Evolutionary conservation across 2,888 invertebrate species (phyloP), one percentile per base, ranked within the genome.

Genomic region (Furcula furcula): DNA sequence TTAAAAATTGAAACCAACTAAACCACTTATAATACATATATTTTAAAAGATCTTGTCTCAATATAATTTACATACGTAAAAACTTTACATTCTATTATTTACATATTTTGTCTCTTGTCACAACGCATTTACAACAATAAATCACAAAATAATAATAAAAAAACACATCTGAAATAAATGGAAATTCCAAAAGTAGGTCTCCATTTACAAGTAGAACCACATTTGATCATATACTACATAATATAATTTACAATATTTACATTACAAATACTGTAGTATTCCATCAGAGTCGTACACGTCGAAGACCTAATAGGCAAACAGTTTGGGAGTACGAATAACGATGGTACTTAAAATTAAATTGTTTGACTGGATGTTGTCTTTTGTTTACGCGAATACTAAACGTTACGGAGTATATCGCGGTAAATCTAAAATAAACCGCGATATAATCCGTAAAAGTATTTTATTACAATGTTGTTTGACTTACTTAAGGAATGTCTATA

Each of bases 11-110:
- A 55, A 66, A 59, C 51, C 62, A 55, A 47, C 11, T 44, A 35
- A 29, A 19, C 37, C 31, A 45, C 66, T 70, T 76, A 78, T 67
- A 65, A 65, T 77, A 68, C 72, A 75, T 82, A 80, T 83, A 78
- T 67, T 80, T n/a, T 82, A 73, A 74, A 81, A 81, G 79, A 83
- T 83, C 79, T 80, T 70, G 71, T 77, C 71, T 77, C 76, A 80
- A 76, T 79, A 80, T 73, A 65, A 74, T 79, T 75, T 77, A 75
- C 65, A 73, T 69, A 48, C 51, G 70, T 77, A 76, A 71, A 81
- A 76, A 71, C 70, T 59, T 58, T 50, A 53, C 68, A 60, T 76
- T 70, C 63, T 65, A 63, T 59, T 77, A 78, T 83, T 74, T 85
- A 84, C 84, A 84, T 54, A 21, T 26, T 50, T 52, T 45, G 46